Evolutionary conservation across 1,140 invertebrate species (phyloP).

Genomic region (Ceratina japonica): DNA sequence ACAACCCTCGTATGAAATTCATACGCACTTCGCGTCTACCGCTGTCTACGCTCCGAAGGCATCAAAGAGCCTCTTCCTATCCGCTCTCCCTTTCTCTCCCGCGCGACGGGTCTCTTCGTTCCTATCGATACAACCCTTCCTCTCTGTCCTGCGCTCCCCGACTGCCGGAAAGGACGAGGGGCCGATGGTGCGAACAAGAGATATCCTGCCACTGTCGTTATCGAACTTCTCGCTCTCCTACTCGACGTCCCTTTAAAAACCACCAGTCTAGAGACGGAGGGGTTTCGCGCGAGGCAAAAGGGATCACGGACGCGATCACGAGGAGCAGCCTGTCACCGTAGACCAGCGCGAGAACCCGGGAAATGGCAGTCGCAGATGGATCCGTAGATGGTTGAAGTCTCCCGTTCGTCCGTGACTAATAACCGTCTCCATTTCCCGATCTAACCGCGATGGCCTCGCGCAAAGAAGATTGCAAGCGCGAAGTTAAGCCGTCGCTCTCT

Average conservation of each 20-base stretch:
- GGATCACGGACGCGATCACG: not conserved
- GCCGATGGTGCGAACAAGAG: conserved; percentile 58
- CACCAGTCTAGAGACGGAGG: conserved; percentile 12
- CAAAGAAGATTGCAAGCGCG: conserved; percentile 17
- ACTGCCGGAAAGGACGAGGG: conserved; percentile 50
- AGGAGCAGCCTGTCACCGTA: not conserved
- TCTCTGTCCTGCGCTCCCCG: too few relatives aligned
- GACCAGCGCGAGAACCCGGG: conserved; percentile 12
- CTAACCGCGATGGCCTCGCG: too few relatives aligned
- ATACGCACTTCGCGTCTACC: conserved; percentile 69
- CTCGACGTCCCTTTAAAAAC: conserved; percentile 54
- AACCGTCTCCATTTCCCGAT: conserved; percentile 27
- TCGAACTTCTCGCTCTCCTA: conserved; percentile 59
- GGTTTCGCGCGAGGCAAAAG: not conserved
- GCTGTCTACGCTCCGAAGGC: conserved; percentile 52
- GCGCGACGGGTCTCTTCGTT: not conserved
- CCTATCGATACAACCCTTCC: conserved; percentile 26
- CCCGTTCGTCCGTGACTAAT: conserved; percentile 42
- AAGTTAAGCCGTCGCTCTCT: too few relatives aligned
- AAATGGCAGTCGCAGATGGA: conserved; percentile 25
- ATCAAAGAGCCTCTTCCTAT: conserved; percentile 55
- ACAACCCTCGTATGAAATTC: conserved; percentile 69
- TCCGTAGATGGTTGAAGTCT: not conserved
- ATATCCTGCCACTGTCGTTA: conserved; percentile 55
- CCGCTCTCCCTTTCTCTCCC: not conserved